Evolutionary conservation across 2,113 vertebrate species (phyloP), one percentile per base, ranked within the genome.

Genomic region (Anguilla japonica): DNA sequence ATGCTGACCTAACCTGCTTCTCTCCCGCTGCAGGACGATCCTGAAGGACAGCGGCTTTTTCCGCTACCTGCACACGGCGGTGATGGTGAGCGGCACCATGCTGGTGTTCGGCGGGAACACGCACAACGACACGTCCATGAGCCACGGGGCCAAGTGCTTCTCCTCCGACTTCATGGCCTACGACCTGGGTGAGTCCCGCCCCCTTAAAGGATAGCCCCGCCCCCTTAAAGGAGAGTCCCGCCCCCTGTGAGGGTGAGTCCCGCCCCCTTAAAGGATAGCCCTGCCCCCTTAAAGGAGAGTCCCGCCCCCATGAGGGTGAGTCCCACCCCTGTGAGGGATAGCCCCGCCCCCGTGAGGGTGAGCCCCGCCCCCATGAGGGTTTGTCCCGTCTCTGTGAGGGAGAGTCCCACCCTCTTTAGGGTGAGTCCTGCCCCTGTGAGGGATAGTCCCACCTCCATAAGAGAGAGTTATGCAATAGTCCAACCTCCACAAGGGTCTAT

Each of bases 91-190:
- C 15, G 97, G 98, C 5, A 95, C 96, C 85, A 98, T 99, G 96
- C 93, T 99, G 94, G 97, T 99, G 86, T 99, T 99, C 41, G 98
- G 98, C 39, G 98, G 98, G 3, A 99, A 99, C 94, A 99, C 98
- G 0, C 98, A 99, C 96, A 99, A 99, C 0, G 98, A 99, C 94
- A 99, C 98, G 0, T 99, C 98, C 29, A 99, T 99, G 97, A 99
- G 98, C 95, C 96, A 99, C 0, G 98, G 98, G 0, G 98, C 98
- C 1, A 99, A 99, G 88, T 99, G 98, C 94, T 99, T 99, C 93
- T 99, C 98, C 57, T 97, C 98, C 0, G 98, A 99, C 91, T 99
- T 99, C 88, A 97, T 99, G 96, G 96, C 96, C 0, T 99, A 99
- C 79, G 98, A 97, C 89, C 95, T 99, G 41, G 98, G 98, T 99